Base-by-base conservation (phyloP, 2,888 invertebrate genomes). In the Mythimna impura region DNA sequence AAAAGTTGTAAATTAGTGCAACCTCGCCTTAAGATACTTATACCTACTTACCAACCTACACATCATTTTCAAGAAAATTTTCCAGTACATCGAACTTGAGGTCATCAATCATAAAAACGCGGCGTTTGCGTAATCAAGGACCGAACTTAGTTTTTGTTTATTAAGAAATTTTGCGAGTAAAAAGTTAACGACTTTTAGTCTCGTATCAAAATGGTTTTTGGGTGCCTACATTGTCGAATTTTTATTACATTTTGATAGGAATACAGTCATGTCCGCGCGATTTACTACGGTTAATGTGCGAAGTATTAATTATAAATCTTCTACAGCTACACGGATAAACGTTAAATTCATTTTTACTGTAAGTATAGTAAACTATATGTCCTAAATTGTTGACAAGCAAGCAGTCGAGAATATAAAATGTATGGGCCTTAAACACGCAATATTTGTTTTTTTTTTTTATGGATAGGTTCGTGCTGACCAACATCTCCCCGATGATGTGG, bases 71-170 rank as follows among this genome's bases (percentile, higher is more conserved):
- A 43, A 60, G 55, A 68, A 34, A 61, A 69, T 72, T 61, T 63
- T 64, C 54, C 64, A 71, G 86, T 72, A 74, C 85, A 75, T 77
- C 69, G 71, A 83, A 73, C 81, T 81, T 66, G 57, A 74, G 70
- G 73, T 78, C 87, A 82, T 85, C 76, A 82, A 86, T 86, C 85
- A 85, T 76, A 84, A 84, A 86, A 84, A 74, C 69, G 30, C 36
- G 67, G 50, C 47, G 69, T 79, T 82, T 68, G 70, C 74, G 58
- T 71, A 76, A 80, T 80, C 82, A 76, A 73, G 77, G 66, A 73
- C 34, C 71, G 47, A 73, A 78, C 71, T 71, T 52, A 81, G 73
- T 86, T 86, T 85, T 85, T 85, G 86, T 82, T 73, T 61, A 78
- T 66, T 66, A 80, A 76, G 74, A 78, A 71, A 71, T 70, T 71